These are phyloP conservation scores for Sisyra nigra DNA, from an alignment of 2,888 invertebrate species.

Conservation along the genomic window DNA sequence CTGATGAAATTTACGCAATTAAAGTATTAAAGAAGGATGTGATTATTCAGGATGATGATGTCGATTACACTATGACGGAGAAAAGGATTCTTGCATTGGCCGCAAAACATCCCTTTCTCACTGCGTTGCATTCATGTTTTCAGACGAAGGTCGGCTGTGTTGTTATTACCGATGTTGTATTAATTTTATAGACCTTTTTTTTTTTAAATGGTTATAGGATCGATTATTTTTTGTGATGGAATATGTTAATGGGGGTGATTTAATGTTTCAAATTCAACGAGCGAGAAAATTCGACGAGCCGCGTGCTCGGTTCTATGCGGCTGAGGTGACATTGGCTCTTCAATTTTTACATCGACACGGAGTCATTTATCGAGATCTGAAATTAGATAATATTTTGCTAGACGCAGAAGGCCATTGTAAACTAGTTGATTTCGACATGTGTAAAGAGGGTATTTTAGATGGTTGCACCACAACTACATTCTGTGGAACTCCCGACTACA, in stretches of 20 bases:
- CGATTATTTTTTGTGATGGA: conserved; percentile 99
- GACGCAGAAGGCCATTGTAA: conserved; percentile 93
- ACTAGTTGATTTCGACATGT: conserved; percentile 95
- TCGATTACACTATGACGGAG: conserved; percentile 98
- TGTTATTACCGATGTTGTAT: neutral
- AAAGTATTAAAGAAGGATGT: conserved; percentile 94
- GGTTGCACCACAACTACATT: conserved; percentile 89
- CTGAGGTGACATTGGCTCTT: conserved; percentile 93
- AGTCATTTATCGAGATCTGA: conserved; percentile 96
- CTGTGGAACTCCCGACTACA: conserved; percentile 99
- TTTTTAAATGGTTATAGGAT: too few species aligned
- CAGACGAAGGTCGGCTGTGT: conserved; percentile 57
- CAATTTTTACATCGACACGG: conserved; percentile 95
- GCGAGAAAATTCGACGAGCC: conserved; percentile 96
- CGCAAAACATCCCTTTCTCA: conserved; percentile 96
- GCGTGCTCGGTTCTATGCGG: conserved; percentile 90
- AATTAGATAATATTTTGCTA: conserved; percentile 93
- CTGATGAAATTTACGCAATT: conserved; percentile 80
- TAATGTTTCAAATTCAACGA: conserved; percentile 99
- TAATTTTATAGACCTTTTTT: too few species aligned
- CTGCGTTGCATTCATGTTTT: conserved; percentile 92
- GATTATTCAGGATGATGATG: conserved; percentile 97
- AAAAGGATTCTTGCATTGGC: conserved; percentile 91
- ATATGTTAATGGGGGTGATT: conserved; percentile 95
- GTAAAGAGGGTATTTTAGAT: conserved; percentile 86